These are phyloP conservation scores for Sphaeramia orbicularis DNA, from an alignment of 2,797 vertebrate genomes.

Conservation along the genomic window DNA sequence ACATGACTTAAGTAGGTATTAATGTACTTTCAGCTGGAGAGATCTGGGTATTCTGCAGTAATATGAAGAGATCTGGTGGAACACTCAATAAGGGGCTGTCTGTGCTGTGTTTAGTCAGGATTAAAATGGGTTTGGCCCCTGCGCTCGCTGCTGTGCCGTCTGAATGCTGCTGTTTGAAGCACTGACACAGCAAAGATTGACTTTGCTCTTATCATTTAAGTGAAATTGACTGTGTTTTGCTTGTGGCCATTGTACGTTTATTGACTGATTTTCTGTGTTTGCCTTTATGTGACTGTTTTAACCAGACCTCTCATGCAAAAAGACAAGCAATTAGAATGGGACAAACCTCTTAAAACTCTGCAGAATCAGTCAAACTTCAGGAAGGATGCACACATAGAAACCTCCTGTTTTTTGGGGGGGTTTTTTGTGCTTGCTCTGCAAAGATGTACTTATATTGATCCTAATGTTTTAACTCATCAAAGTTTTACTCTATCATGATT, in stretches of 20 bases:
- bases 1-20: conserved; percentile 25
- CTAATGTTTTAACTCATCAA: too few species aligned
- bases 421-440: too few species aligned
- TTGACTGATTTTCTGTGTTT: background rate
- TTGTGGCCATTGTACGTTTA: conserved; percentile 18
- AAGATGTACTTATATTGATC: too few species aligned
- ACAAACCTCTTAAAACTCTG: background rate
- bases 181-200: conserved; percentile 35
- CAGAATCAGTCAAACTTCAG: conserved; percentile 4
- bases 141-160: conserved; percentile 21
- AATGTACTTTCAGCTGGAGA: conserved; percentile 31
- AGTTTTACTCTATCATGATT: too few species aligned
- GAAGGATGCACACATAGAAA: too few species aligned
- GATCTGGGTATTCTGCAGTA: conserved; percentile 24
- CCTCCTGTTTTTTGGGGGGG: too few species aligned
- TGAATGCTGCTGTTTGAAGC: conserved; percentile 12
- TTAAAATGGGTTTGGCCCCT: conserved; percentile 32
- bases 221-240: conserved; percentile 41
- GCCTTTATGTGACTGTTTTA: background rate
- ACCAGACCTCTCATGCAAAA: background rate
- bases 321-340: background rate
- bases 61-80: conserved; percentile 36
- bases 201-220: conserved; percentile 39
- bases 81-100: conserved; percentile 27
- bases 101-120: conserved; percentile 34